Percentiles rank a stretch among this genome's conserved stretches.
phyloP scores from a whole-genome alignment of 2,888 invertebrate species.

The Priocnemis perturbator region DNA sequence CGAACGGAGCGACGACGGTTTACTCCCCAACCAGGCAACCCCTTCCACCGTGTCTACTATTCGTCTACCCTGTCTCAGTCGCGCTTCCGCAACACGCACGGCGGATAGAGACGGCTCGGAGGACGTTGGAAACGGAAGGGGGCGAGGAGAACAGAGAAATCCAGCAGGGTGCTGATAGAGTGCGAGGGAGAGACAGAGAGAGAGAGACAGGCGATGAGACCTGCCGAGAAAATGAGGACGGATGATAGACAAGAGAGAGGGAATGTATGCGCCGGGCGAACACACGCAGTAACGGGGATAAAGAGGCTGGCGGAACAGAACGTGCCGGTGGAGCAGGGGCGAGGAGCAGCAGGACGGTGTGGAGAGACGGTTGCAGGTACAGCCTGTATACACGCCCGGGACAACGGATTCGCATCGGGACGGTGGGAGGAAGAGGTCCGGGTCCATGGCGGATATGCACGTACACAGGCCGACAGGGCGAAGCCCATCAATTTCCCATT shows the following conservation, averaged over 20 bases:
- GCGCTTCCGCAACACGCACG: slow-evolving; percentile 2
- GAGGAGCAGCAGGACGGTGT: slow-evolving; percentile 9
- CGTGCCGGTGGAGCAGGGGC: neutral
- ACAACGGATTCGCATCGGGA: slow-evolving; percentile 57
- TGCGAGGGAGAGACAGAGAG: neutral
- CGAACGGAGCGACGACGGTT: slow-evolving; percentile 47
- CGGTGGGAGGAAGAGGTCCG: slow-evolving; percentile 7
- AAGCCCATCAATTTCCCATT: slow-evolving; percentile 70
- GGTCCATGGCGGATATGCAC: slow-evolving; percentile 61
- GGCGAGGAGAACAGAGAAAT: slow-evolving; percentile 6
- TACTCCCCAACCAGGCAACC: slow-evolving; percentile 20
- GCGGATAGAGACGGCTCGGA: no score
- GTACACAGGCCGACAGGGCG: slow-evolving; percentile 63
- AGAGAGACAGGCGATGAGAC: slow-evolving; percentile 1
- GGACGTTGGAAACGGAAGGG: neutral
- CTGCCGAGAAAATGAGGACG: no score
- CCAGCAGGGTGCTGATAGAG: neutral
- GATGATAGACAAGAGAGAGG: neutral
- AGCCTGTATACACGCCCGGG: slow-evolving; percentile 57
- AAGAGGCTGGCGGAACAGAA: slow-evolving; percentile 10
- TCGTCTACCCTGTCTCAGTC: neutral
- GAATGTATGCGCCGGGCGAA: no score
- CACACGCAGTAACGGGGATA: slow-evolving; percentile 12
- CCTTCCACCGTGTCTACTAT: no score
- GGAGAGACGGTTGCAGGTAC: slow-evolving; percentile 38